Evolutionary conservation across 1,140 invertebrate species (phyloP), one percentile per base, ranked within the genome.

Genomic region (Drosophila hydei): DNA sequence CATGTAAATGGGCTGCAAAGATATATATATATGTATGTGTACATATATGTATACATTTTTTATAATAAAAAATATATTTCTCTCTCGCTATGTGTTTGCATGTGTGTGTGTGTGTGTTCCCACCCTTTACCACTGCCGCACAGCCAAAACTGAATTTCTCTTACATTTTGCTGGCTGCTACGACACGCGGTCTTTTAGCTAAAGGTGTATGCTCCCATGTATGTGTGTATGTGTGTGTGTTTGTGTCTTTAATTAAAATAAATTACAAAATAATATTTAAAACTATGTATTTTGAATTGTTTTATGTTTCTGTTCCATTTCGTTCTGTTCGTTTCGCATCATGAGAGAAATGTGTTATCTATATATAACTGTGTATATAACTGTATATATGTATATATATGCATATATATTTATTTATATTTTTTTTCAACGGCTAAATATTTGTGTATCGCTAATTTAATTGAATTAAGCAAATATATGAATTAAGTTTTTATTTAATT

Each of bases 1-100:
- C 63, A 72, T 68, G 56, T 68, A 60, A 68, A 68, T 71, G 58
- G 25, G 18, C n/a, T 64, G 47, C 55, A 65, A 62, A 73, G 56
- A 73, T 59, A 54, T 47, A 47, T 61, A 11, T 38, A 54, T 47
- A 48, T 30, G 36, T 55, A 21, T 52, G 7, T 45, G 4, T 52
- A n/a, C 19, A 43, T 54, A 27, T 62, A 23, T 59, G n/a, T 48
- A 21, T 30, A 30, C 9, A 30, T 8, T 30, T 30, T 30, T 8
- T 8, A 8, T 30, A 8, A 30, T 8, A 8, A 30, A 30, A 30
- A 30, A 8, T 25, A 30, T 43, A 30, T 67, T 54, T 48, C 11
- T 59, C 42, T 56, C 14, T 30, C 8, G 9, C 8, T 8, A 7
- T 9, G 27, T 30, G 6, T 8, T 30, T 30, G 27, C 8, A 30